A percentile compares a stretch with the other conserved stretches of the same genome.
These are phyloP conservation scores for Chaenodraco wilsoni DNA, from an alignment of 2,797 vertebrate species.

Conservation along the genomic window DNA sequence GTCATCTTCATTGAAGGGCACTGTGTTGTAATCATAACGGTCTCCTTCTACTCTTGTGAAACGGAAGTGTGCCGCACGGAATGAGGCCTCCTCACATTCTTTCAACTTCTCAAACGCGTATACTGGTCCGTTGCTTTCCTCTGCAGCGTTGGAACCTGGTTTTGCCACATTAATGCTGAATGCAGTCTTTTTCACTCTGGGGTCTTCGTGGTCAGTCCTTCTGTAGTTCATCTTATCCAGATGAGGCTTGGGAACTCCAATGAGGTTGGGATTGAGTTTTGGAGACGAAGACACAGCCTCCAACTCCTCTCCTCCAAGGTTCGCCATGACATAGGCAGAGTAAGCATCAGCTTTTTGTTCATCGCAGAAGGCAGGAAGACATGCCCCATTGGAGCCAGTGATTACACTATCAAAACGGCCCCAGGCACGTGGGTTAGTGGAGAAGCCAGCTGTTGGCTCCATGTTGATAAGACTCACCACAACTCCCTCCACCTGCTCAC, in stretches of 20 bases:
- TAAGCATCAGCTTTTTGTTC: constrained; percentile 92
- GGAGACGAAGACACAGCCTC: constrained; percentile 92
- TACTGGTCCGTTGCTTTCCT: constrained; percentile 94
- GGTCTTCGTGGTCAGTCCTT: constrained; percentile 91
- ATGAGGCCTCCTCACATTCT: constrained; percentile 92
- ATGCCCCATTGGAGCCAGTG: constrained; percentile 92
- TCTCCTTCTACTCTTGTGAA: constrained; percentile 97
- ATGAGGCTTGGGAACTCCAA: constrained; percentile 94
- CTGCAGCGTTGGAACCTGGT: constrained; percentile 88
- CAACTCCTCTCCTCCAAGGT: constrained; percentile 94
- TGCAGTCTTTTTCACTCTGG: constrained; percentile 91
- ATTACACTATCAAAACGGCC: constrained; percentile 95
- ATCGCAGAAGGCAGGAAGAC: constrained; percentile 96
- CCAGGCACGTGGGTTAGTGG: constrained; percentile 95
- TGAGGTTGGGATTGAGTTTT: constrained; percentile 89
- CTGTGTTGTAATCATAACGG: constrained; percentile 94
- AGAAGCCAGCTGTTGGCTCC: constrained; percentile 92
- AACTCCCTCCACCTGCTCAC: constrained; percentile 94
- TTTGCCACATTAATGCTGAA: constrained; percentile 96
- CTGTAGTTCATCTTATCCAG: constrained; percentile 93
- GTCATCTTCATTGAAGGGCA: constrained; percentile 96
- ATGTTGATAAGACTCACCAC: constrained; percentile 94
- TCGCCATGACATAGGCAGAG: constrained; percentile 91
- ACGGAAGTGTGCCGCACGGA: constrained; percentile 92
- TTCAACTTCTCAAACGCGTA: constrained; percentile 92